These are phyloP conservation scores for Percina caprodes DNA, from an alignment of 2,113 vertebrate genomes.

Conservation along the genomic window DNA sequence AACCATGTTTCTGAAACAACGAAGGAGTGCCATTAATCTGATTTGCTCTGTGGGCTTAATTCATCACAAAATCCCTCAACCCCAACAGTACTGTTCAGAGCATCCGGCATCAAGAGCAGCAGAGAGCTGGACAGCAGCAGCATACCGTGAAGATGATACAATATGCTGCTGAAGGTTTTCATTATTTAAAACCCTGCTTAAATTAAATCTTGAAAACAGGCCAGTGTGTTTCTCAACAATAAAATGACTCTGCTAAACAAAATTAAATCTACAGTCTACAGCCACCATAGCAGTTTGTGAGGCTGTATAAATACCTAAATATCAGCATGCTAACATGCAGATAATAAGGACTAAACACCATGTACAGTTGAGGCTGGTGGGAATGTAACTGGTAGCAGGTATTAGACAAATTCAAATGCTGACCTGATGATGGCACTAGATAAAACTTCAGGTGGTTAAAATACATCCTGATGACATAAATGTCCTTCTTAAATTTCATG, in stretches of 20 bases:
- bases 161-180: slow-evolving; percentile 3
- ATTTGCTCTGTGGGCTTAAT: slow-evolving; percentile 27
- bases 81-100: not conserved
- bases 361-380: not conserved
- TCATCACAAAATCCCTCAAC: slow-evolving; percentile 25
- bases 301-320: not conserved
- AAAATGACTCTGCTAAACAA: not conserved
- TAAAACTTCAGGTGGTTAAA: not conserved
- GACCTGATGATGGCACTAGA: not conserved
- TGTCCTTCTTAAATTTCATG: not conserved
- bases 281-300: not conserved
- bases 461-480: not conserved
- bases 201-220: not conserved
- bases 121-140: not conserved
- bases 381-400: no score
- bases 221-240: not conserved
- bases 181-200: slow-evolving; percentile 1
- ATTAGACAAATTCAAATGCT: not conserved
- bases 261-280: not conserved
- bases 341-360: not conserved
- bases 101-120: not conserved
- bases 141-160: not conserved
- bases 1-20: slow-evolving; percentile 14
- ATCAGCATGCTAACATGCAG: not conserved
- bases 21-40: slow-evolving; percentile 8